A percentile compares a stretch with the other conserved stretches of the same genome.
Conservation (phyloP, 2,888 invertebrate species). For the Orthosia gothica region DNA sequence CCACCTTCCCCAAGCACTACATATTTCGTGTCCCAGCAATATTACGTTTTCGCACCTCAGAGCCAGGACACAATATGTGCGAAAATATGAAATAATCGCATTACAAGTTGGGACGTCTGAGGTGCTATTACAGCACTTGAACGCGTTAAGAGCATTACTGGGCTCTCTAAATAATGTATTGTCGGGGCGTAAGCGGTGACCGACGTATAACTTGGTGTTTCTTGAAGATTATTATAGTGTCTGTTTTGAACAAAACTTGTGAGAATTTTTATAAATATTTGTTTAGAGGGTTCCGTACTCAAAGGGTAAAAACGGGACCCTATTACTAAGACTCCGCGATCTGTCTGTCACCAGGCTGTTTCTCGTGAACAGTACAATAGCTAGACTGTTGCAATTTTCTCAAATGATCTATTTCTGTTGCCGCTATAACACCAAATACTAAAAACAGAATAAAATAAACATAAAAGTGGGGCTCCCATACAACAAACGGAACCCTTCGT, state of each 20-base stretch:
- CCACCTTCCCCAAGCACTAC: not conserved
- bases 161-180: constrained; percentile 66
- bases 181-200: constrained; percentile 39
- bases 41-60: constrained; percentile 42
- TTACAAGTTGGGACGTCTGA: constrained; percentile 63
- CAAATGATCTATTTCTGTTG: too few relatives aligned
- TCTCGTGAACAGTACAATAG: too few relatives aligned
- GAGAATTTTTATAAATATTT: too few relatives aligned
- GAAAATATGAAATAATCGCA: constrained; percentile 69
- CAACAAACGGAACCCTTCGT: too few relatives aligned
- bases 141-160: constrained; percentile 69
- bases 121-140: constrained; percentile 58
- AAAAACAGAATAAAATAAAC: too few relatives aligned
- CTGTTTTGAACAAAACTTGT: not conserved
- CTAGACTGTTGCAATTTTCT: too few relatives aligned
- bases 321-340: too few relatives aligned
- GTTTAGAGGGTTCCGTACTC: too few relatives aligned
- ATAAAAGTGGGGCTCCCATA: too few relatives aligned
- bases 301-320: too few relatives aligned
- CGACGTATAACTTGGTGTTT: constrained; percentile 3
- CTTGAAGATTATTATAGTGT: not conserved
- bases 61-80: constrained; percentile 54
- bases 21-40: constrained; percentile 11
- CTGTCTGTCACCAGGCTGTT: too few relatives aligned
- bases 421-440: too few relatives aligned